Base-by-base conservation (phyloP, 2,888 invertebrate genomes). In the Mystacides longicornis region DNA sequence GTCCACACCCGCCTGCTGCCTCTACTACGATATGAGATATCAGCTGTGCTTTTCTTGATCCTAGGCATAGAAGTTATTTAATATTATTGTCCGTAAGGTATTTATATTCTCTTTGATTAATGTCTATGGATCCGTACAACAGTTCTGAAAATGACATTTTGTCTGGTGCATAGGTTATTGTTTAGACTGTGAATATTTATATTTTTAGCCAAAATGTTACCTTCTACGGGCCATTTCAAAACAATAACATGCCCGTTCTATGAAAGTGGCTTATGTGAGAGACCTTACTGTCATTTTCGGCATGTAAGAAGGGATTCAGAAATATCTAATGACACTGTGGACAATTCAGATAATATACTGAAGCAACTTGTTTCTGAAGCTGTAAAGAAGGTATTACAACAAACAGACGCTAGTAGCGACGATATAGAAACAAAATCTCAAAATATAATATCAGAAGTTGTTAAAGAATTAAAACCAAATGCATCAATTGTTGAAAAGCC, bases 251-350 rank as follows among this genome's bases (percentile, higher is more conserved):
- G 95, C 70, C 93, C 94, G 21, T 93, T 87, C 74, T 91, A 83
- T 69, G 83, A 87, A 66, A 82, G 78, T 68, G 87, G 85, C 59
- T 74, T 82, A 51, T 95, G 95, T 73, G 87, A 87, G 64, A 79
- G 95, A 65, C 93, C 93, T 20, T 92, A 93, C 72, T 95, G 95
- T 74, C 93, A 94, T 74, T 95, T 89, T 71, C 85, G 89, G 67
- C 95, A 95, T 72, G 80, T 82, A 63, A 86, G 82, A 67, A 86
- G 83, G 76, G 89, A 89, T 45, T n/a, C 55, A 60, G 72, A 69
- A 62, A 67, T 71, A 56, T 59, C 66, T 58, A 70, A 70, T 60
- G 72, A 74, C 55, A 71, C 72, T 46, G 67, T 77, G 58, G 72
- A 78, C 64, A 73, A 73, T 71, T 72, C 75, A 60, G 74, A 75